Evolutionary conservation across 2,888 invertebrate species (phyloP).

Genomic region (Coenonympha arcania): DNA sequence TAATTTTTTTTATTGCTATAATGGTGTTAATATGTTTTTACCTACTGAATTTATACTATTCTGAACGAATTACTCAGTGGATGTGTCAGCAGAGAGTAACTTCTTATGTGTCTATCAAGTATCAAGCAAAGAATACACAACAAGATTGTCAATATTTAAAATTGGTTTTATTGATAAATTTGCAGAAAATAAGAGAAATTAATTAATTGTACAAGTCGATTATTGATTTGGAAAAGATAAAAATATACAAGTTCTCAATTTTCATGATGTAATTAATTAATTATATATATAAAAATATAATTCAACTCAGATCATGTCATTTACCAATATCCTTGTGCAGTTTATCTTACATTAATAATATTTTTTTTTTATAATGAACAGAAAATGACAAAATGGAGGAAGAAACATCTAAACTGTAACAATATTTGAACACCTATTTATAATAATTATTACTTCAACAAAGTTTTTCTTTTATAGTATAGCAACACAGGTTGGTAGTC

Average conservation of each 20-base stretch:
- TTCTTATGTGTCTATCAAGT: no score
- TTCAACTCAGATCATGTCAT: constrained; percentile 71
- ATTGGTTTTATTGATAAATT: constrained; percentile 73
- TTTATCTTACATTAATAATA: constrained; percentile 63
- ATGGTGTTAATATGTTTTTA: no score
- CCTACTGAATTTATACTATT: no score
- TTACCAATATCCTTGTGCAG: constrained; percentile 74
- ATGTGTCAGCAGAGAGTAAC: no score
- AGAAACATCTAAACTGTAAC: constrained; percentile 70
- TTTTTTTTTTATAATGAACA: constrained; percentile 38
- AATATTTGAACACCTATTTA: constrained; percentile 72
- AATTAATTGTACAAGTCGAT: constrained; percentile 69
- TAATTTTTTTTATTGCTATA: no score
- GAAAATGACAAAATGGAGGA: constrained; percentile 59
- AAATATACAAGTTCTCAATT: constrained; percentile 70
- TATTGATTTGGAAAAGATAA: constrained; percentile 71
- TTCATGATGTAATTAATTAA: constrained; percentile 66
- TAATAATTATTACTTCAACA: constrained; percentile 70
- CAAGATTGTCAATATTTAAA: constrained; percentile 55
- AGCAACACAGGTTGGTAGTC: constrained; percentile 64
- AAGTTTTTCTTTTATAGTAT: constrained; percentile 50
- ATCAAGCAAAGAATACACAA: constrained; percentile 25
- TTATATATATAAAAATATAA: constrained; percentile 74
- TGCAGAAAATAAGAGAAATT: constrained; percentile 66
- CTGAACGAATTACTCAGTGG: no score